phyloP scores from a whole-genome alignment of 2,888 invertebrate genomes.

The Pachydiplax longipennis region DNA sequence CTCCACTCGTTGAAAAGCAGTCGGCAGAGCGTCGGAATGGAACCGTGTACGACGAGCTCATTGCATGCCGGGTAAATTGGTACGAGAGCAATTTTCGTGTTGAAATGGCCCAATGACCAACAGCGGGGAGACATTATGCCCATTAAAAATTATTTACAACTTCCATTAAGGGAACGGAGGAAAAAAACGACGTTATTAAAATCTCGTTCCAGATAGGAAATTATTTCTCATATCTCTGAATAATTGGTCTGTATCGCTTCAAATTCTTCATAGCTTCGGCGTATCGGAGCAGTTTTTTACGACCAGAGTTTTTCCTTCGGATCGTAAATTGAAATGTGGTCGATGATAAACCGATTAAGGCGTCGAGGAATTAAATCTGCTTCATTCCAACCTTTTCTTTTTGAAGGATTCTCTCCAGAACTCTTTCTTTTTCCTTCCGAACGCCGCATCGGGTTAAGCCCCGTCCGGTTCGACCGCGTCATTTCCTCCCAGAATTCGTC shows the following conservation, averaged over 20 bases:
- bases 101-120: conserved; percentile 44
- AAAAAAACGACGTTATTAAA: conserved; percentile 15
- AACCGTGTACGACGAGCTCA: conserved; percentile 15
- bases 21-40: background rate
- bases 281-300: background rate
- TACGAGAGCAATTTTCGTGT: conserved; percentile 37
- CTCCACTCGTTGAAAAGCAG: background rate
- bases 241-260: background rate
- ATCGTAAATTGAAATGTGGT: background rate
- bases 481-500: too few species aligned
- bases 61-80: conserved; percentile 40
- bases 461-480: too few species aligned
- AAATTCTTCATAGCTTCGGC: background rate
- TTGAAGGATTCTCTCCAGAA: too few species aligned
- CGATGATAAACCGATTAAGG: background rate
- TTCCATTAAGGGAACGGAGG: background rate
- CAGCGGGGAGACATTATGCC: conserved; percentile 25
- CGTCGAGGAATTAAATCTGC: background rate
- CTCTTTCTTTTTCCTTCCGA: too few species aligned
- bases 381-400: too few species aligned
- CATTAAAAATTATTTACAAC: conserved; percentile 38
- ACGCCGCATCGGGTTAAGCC: too few species aligned
- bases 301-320: background rate
- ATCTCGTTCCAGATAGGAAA: conserved; percentile 29
- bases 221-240: background rate